Evolutionary conservation across 2,113 vertebrate species (phyloP).

Genomic region (Notothenia coriiceps): DNA sequence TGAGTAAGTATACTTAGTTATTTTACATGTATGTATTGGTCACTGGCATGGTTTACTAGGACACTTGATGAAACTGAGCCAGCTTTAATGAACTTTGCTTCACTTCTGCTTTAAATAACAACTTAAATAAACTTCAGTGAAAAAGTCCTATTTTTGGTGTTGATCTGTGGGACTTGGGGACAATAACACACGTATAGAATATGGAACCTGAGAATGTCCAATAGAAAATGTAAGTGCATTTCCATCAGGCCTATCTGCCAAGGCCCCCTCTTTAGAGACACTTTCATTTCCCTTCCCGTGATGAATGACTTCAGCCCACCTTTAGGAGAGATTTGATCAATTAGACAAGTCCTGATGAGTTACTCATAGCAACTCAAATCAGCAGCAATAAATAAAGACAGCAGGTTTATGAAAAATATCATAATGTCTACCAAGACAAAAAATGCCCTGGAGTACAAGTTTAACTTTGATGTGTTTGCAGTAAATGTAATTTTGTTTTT

Average conservation of each 20-base stretch:
- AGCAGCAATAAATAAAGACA: background rate
- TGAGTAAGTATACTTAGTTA: no score
- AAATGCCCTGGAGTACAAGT: background rate
- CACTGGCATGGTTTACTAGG: background rate
- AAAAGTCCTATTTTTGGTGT: background rate
- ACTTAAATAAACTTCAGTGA: background rate
- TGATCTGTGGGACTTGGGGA: background rate
- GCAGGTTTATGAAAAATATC: background rate
- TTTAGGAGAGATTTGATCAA: constrained; percentile 5
- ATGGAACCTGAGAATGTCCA: constrained; percentile 2
- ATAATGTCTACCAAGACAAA: background rate
- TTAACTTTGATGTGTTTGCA: background rate
- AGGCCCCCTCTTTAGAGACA: background rate
- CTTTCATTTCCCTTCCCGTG: constrained; percentile 7
- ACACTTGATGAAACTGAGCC: background rate
- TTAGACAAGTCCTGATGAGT: background rate
- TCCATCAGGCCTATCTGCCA: background rate
- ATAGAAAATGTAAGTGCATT: no score
- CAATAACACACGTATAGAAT: background rate
- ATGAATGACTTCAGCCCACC: background rate
- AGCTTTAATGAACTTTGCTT: background rate
- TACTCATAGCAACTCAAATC: constrained; percentile 3
- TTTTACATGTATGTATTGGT: no score
- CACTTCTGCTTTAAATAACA: background rate
- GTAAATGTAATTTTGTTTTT: background rate